Conservation (phyloP, 2,888 invertebrate genomes). For the Acrobasis suavella region DNA sequence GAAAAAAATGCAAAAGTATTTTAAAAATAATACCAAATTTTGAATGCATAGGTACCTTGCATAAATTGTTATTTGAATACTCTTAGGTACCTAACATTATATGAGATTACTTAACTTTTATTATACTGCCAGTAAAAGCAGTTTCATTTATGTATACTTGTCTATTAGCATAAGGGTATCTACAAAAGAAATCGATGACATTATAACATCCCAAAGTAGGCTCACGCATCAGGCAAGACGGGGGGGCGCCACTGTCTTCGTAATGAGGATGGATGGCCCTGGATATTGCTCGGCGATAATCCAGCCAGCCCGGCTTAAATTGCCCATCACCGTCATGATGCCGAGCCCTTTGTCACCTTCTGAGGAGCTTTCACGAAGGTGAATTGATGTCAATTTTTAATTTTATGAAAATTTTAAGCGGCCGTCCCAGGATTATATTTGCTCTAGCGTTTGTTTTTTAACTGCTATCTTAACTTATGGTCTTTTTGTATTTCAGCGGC, state of each 20-base stretch:
- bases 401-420: conserved; percentile 5
- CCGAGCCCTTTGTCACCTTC: conserved; percentile 5
- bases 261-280: conserved; percentile 59
- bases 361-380: conserved; percentile 6
- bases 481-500: too few species aligned
- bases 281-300: conserved; percentile 55
- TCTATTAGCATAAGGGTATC: neutral
- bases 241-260: conserved; percentile 39
- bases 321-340: conserved; percentile 22
- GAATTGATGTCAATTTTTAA: neutral
- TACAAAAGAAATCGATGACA: conserved; percentile 1
- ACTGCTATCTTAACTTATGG: too few species aligned
- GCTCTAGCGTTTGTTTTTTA: too few species aligned
- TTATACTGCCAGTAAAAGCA: too few species aligned
- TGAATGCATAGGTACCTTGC: too few species aligned
- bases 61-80: too few species aligned
- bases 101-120: too few species aligned
- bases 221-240: conserved; percentile 36
- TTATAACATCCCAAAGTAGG: conserved; percentile 29
- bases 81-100: too few species aligned
- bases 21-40: too few species aligned
- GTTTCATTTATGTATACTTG: too few species aligned
- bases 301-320: conserved; percentile 29
- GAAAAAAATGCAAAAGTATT: too few species aligned
- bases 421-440: too few species aligned